These are phyloP conservation scores for Bovichtus diacanthus DNA, from an alignment of 2,797 vertebrate genomes.

Conservation along the genomic window DNA sequence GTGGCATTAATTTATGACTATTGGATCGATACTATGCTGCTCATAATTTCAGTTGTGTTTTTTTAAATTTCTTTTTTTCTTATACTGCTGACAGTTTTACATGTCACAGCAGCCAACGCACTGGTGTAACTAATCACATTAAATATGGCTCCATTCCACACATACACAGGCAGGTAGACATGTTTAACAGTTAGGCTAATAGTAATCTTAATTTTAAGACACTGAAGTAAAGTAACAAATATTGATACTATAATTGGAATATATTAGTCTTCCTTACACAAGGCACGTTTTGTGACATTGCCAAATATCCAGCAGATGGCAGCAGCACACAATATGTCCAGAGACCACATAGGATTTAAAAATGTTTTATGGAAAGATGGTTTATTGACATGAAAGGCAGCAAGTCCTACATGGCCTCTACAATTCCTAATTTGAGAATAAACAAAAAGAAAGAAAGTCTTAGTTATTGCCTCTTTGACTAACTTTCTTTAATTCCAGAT, in stretches of 20 bases:
- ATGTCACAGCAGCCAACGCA: not conserved
- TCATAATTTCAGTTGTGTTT: not conserved
- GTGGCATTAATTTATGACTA: not conserved
- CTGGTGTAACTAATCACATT: not conserved
- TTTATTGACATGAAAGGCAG: not conserved
- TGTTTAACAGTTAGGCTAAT: not conserved
- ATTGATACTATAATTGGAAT: not conserved
- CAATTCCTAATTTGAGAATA: not conserved
- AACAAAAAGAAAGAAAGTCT: too few species aligned
- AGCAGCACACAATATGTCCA: constrained; percentile 33
- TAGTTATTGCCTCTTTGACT: not conserved
- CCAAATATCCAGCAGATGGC: constrained; percentile 68
- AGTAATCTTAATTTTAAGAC: not conserved
- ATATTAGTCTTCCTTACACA: not conserved
- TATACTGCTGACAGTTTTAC: not conserved
- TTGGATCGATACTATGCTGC: not conserved
- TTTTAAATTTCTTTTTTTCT: too few species aligned
- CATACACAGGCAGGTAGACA: not conserved
- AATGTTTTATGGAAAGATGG: not conserved
- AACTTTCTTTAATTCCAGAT: not conserved
- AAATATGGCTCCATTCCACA: not conserved
- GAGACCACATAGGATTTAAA: not conserved
- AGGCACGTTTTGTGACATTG: not conserved
- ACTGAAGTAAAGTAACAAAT: not conserved
- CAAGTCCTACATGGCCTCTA: not conserved